Evolutionary conservation across 2,888 invertebrate genomes (phyloP).

Genomic region (Auanema sp.): DNA sequence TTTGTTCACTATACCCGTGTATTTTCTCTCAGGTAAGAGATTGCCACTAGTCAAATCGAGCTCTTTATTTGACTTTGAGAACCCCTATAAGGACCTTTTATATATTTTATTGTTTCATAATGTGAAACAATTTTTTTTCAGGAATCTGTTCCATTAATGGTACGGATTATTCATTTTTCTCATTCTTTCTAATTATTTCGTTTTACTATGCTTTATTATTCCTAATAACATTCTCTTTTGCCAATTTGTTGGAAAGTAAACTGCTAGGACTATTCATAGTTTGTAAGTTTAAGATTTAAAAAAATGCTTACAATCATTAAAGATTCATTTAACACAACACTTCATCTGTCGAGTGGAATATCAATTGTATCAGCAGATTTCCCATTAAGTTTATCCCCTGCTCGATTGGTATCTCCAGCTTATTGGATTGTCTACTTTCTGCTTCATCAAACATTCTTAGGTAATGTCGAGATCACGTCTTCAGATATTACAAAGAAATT

Average conservation of each 20-base stretch:
- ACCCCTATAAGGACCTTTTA: too few relatives aligned
- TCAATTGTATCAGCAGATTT: conserved; percentile 4
- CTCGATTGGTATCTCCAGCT: conserved; percentile 6
- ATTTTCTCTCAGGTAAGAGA: conserved; percentile 5
- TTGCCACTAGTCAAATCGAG: background rate
- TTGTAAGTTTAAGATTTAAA: too few relatives aligned
- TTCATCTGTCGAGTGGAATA: conserved; percentile 8
- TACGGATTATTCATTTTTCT: background rate
- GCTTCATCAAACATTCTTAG: conserved; percentile 13
- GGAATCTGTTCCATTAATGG: background rate
- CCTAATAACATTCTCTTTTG: too few relatives aligned
- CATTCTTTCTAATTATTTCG: background rate
- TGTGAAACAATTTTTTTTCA: too few relatives aligned
- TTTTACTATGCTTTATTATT: too few relatives aligned
- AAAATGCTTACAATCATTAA: too few relatives aligned
- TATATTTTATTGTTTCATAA: too few relatives aligned
- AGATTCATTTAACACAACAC: background rate
- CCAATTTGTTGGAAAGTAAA: too few relatives aligned
- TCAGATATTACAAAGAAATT: background rate
- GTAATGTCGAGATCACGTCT: background rate
- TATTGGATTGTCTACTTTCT: conserved; percentile 8
- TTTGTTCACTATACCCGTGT: conserved; percentile 1
- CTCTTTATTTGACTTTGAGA: background rate
- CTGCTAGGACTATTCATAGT: too few relatives aligned
- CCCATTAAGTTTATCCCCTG: background rate